phyloP scores from a whole-genome alignment of 2,113 vertebrate genomes.

The Loxodonta africana region DNA sequence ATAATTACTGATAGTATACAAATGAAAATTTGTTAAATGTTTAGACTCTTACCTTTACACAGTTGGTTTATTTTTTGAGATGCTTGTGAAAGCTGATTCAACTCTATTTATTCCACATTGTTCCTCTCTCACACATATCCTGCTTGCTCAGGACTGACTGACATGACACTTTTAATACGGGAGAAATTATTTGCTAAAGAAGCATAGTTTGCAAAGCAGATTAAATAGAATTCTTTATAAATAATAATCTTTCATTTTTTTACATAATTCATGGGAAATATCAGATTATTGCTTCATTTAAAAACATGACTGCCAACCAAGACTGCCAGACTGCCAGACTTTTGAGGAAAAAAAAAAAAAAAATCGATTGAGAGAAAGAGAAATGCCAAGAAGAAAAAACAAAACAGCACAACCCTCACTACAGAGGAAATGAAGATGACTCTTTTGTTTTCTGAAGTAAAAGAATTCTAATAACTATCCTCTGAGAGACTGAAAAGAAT shows the following conservation, averaged over 20 bases:
- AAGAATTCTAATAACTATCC: background rate
- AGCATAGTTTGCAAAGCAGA: background rate
- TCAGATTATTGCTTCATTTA: constrained; percentile 6
- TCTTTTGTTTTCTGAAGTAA: background rate
- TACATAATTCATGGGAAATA: background rate
- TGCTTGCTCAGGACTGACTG: constrained; percentile 8
- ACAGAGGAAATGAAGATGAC: background rate
- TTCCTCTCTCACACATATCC: background rate
- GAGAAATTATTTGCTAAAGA: constrained; percentile 53
- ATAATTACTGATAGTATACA: background rate
- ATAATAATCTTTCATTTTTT: background rate
- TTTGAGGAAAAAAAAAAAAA: background rate
- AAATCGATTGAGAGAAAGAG: background rate
- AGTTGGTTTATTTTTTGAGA: constrained; percentile 46
- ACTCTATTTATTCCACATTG: constrained; percentile 9
- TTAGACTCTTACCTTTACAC: background rate
- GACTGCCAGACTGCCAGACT: background rate
- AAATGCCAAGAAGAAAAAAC: background rate
- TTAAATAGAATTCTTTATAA: constrained; percentile 43
- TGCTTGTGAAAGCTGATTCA: constrained; percentile 46
- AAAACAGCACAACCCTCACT: background rate
- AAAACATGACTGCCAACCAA: background rate
- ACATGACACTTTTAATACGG: background rate
- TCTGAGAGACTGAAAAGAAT: constrained; percentile 16
- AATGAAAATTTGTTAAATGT: background rate